Evolutionary conservation across 30 jellyfish, hydroid and myxozoan genomes (phyloP), one percentile per base, ranked within the genome.

Genomic region (Hydra vulgaris): DNA sequence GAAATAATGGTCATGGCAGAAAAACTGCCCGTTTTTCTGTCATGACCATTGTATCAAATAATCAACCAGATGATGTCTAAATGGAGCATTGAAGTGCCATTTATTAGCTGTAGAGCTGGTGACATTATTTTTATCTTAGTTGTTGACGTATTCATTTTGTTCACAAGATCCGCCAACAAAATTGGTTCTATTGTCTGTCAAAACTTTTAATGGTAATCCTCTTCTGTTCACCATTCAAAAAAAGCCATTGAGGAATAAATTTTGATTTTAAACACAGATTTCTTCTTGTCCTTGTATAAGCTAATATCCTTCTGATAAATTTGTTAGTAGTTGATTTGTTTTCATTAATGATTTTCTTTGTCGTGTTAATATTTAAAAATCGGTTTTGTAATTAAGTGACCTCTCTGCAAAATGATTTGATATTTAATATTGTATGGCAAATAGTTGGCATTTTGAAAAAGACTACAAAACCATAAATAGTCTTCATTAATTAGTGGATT

Each of bases 401-500:
- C 52, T 66, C 90, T 74, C 21, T 87, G 95, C n/a, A 86, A 66
- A 23, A 79, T 25, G 66, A 86, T 73, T 23, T 81, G 95, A 73
- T 81, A 79, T 26, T 74, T 71, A 17, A 70, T 54, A 70, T 76
- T 89, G 26, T 25, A 54, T 7, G 83, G 81, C 79, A 68, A 78
- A 23, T 77, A 53, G 15, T 77, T 84, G 8, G 84, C 84, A 25
- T 25, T 24, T 20, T 21, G 25, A 7, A 22, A 19, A 7, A 84
- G 8, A 0, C 54, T 54, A 77, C 66, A 20, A 25, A 23, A 27
- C 0, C 84, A 0, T 26, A 77, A 26, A 0, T 0, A 21, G 16
- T 77, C 84, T 25, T 77, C 84, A 26, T 77, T 84, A 77, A n/a
- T n/a, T 20, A 8, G 8, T 84, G 84, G 17, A 7, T 77, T 54